Base-by-base conservation (phyloP, 30 jellyfish, hydroid and myxozoan species). In the Mastigias papua region DNA sequence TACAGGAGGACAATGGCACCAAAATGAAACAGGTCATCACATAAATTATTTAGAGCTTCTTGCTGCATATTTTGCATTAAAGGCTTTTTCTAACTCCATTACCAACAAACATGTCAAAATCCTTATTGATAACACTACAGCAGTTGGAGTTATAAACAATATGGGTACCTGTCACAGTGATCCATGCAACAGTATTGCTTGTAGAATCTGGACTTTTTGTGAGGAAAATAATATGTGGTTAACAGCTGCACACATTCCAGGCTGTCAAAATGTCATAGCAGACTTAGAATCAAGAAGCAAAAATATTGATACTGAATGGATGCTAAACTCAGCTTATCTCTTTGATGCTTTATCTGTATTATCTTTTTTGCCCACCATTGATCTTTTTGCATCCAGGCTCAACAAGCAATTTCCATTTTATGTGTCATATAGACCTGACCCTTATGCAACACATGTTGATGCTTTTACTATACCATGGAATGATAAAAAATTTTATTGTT, bases 211-310 rank as follows among this genome's bases (percentile, higher is more conserved):
- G 88, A 21, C 46, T 11, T 54, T 84, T 50, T 71, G 93, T 70
- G 22, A 37, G 19, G 32, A 23, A 37, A 6, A 69, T 48, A 31
- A 84, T 48, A 71, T 84, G 69, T 51, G 60, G 79, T 48, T 84
- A 0, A 84, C 89, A 0, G 93, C 93, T 17, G n/a, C 21, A 29
- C 93, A 82, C 60, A 50, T 82, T 35, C 92, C 92, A 0, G 85
- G 92, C 13, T 16, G 33, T 15, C 30, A 23, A 4, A 82, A 82
- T 67, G 82, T 82, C 25, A 67, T 31, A 34, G 92, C 92, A 0
- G 92, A 82, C 34, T 11, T 16, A 16, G 75, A 82, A 69, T 82
- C 92, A 8, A 19, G 92, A 6, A 68, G 64, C 16, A 27, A 8
- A 27, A 64, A 81, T 9, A 27, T 30, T 23, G 84, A 81, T 49